Evolutionary conservation across 2,888 invertebrate species (phyloP).

Genomic region (Morpho helenor): DNA sequence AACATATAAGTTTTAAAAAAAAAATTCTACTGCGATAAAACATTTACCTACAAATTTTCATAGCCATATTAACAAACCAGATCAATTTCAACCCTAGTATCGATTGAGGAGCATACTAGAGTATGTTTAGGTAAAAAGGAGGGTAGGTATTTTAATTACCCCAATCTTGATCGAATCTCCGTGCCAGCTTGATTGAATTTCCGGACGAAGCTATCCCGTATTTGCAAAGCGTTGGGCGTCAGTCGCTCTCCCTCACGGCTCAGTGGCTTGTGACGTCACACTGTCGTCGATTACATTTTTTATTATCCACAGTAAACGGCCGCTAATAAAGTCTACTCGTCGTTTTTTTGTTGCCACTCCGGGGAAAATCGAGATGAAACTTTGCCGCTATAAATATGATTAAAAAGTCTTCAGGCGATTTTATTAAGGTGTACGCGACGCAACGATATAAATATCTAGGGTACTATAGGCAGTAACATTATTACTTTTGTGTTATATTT

Average conservation of each 20-base stretch:
- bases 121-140: slow-evolving; percentile 49
- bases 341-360: slow-evolving; percentile 42
- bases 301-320: slow-evolving; percentile 66
- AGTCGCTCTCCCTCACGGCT: slow-evolving; percentile 47
- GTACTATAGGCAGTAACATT: no score
- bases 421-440: slow-evolving; percentile 1
- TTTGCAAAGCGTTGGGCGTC: slow-evolving; percentile 61
- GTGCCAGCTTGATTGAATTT: slow-evolving; percentile 74
- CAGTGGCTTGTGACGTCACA: slow-evolving; percentile 72
- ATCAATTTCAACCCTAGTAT: slow-evolving; percentile 1
- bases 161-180: slow-evolving; percentile 73
- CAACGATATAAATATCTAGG: not conserved
- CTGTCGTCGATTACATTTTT: slow-evolving; percentile 56
- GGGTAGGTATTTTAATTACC: slow-evolving; percentile 69
- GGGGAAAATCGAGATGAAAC: slow-evolving; percentile 30
- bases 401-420: slow-evolving; percentile 8
- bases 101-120: slow-evolving; percentile 6
- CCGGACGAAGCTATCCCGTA: slow-evolving; percentile 67
- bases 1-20: no score
- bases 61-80: not conserved
- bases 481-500: no score
- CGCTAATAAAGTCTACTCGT: slow-evolving; percentile 60
- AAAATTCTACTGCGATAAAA: no score
- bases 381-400: slow-evolving; percentile 25
- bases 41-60: no score